Conservation (phyloP, 2,888 invertebrate species). For the Cephalotes varians region DNA sequence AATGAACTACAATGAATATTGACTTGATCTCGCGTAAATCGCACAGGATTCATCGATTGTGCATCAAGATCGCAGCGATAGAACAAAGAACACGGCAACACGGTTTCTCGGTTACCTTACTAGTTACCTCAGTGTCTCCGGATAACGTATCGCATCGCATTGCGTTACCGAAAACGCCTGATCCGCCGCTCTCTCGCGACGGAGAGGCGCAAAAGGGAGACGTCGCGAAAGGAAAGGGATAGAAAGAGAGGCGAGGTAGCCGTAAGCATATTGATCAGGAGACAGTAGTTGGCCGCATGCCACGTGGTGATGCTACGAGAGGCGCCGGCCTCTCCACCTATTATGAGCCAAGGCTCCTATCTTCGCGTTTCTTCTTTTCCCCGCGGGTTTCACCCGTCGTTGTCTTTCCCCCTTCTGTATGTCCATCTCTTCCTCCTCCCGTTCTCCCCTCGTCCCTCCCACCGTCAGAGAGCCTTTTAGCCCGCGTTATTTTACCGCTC, state of each 20-base stretch:
- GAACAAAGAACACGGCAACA: not conserved
- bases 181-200: slow-evolving; percentile 38
- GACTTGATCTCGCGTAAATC: not conserved
- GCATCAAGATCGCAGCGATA: not conserved
- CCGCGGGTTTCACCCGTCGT: slow-evolving; percentile 66
- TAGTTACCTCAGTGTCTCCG: slow-evolving; percentile 70
- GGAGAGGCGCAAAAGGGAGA: slow-evolving; percentile 61
- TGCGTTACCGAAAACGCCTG: slow-evolving; percentile 59
- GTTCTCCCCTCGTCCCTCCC: not conserved
- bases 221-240: slow-evolving; percentile 68
- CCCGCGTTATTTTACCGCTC: slow-evolving; percentile 19
- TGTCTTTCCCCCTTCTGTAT: slow-evolving; percentile 48
- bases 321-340: slow-evolving; percentile 85
- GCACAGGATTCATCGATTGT: not conserved
- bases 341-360: slow-evolving; percentile 85
- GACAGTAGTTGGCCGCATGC: slow-evolving; percentile 86
- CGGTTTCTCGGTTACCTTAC: not conserved
- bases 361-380: slow-evolving; percentile 78
- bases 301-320: slow-evolving; percentile 85
- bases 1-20: no score
- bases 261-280: slow-evolving; percentile 86
- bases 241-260: slow-evolving; percentile 78
- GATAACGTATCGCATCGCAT: slow-evolving; percentile 67
- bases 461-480: slow-evolving; percentile 48
- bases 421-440: slow-evolving; percentile 33